Evolutionary conservation across 2,797 vertebrate species (phyloP).

Genomic region (Neoniphon sammara): DNA sequence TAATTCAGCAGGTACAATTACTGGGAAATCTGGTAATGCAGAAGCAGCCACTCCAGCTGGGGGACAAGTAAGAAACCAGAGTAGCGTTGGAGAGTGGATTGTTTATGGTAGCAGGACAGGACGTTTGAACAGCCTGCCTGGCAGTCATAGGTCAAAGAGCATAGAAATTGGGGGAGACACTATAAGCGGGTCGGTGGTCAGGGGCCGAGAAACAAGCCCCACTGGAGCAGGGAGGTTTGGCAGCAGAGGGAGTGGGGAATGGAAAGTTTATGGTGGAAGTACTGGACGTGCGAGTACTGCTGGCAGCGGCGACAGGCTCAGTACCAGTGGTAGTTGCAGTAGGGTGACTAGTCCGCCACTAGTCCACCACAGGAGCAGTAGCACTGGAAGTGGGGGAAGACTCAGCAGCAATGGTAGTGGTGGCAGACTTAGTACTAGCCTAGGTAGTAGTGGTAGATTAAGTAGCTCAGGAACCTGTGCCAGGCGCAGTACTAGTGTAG

Average conservation of each 20-base stretch:
- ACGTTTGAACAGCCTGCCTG: background rate
- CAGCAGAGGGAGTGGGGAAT: constrained; percentile 33
- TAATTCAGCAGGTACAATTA: background rate
- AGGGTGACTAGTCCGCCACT: constrained; percentile 1
- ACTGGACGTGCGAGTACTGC: constrained; percentile 6
- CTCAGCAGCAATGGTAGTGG: background rate
- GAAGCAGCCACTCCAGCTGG: background rate
- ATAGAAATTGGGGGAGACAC: background rate
- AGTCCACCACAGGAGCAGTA: constrained; percentile 8
- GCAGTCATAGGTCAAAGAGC: background rate
- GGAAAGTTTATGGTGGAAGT: constrained; percentile 42
- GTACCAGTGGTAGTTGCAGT: background rate
- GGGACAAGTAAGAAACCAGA: background rate
- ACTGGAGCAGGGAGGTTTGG: background rate
- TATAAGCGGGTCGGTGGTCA: background rate
- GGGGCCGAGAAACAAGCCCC: constrained; percentile 7
- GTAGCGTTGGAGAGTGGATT: constrained; percentile 1
- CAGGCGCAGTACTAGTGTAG: constrained; percentile 36
- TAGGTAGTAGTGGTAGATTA: constrained; percentile 13
- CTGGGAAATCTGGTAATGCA: background rate
- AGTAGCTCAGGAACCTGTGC: constrained; percentile 20
- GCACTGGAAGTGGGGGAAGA: constrained; percentile 11
- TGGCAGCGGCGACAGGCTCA: background rate
- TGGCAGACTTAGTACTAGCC: background rate
- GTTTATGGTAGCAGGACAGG: background rate